A percentile compares a stretch with the other conserved stretches of the same genome.
These are phyloP conservation scores for Falco punctatus DNA, from an alignment of 2,113 vertebrate genomes.

Conservation along the genomic window DNA sequence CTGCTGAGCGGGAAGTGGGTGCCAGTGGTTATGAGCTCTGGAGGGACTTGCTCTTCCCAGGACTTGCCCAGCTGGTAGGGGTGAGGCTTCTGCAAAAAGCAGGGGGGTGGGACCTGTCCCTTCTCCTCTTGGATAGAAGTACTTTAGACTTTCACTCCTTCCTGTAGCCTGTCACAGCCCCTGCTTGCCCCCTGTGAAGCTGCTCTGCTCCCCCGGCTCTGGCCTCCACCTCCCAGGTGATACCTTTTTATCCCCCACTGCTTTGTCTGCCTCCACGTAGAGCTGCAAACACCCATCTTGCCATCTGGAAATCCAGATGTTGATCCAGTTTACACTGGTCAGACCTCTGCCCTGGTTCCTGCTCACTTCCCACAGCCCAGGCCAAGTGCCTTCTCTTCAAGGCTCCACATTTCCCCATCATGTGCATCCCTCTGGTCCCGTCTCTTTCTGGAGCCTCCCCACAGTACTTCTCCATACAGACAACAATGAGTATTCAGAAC, in stretches of 20 bases:
- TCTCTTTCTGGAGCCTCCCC: background rate
- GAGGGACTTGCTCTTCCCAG: background rate
- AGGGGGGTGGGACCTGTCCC: background rate
- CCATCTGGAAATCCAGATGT: no score
- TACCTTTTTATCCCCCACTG: background rate
- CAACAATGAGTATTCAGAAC: background rate
- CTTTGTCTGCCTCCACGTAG: background rate
- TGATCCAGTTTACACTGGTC: background rate
- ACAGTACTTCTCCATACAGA: background rate
- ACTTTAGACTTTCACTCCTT: background rate
- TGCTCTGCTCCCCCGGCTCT: background rate
- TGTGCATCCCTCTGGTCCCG: background rate
- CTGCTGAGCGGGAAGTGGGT: background rate
- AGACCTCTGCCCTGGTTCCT: background rate
- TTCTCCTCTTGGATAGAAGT: background rate
- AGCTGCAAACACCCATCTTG: background rate
- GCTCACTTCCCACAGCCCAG: background rate
- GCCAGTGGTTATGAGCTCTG: background rate
- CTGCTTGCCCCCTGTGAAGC: background rate
- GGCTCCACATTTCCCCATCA: rapidly evolving
- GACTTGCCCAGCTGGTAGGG: background rate
- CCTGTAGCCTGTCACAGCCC: background rate
- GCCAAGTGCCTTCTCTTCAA: background rate
- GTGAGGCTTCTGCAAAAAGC: background rate
- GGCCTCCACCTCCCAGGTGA: background rate